A percentile compares a stretch with the other conserved stretches of the same genome.
phyloP scores from a whole-genome alignment of 2,888 invertebrate species.

The Mimachlamys varia region DNA sequence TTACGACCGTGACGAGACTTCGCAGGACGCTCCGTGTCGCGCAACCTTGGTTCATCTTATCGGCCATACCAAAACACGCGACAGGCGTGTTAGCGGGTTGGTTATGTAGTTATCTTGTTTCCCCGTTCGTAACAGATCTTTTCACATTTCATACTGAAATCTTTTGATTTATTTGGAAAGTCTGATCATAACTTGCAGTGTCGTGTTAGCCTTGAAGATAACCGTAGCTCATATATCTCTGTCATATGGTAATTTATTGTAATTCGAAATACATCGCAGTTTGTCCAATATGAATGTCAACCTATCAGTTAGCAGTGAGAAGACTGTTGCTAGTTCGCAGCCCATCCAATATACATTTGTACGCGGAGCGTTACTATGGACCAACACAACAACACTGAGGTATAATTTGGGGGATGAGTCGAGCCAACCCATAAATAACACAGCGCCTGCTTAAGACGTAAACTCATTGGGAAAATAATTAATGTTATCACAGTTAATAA shows the following conservation, averaged over 20 bases:
- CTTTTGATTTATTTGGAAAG: not conserved
- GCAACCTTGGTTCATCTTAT: not conserved
- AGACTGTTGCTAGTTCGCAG: not conserved
- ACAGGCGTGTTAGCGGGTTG: not conserved
- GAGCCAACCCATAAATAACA: not conserved
- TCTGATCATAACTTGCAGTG: not conserved
- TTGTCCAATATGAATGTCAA: not conserved
- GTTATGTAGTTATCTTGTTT: not conserved
- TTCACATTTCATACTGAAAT: not conserved
- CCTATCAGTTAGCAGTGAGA: not conserved
- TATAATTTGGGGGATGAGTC: not conserved
- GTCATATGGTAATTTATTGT: not conserved
- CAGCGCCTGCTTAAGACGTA: not conserved
- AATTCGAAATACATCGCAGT: not conserved
- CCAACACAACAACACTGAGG: not conserved
- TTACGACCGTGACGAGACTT: not conserved
- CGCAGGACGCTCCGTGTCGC: not conserved
- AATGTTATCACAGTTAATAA: not conserved
- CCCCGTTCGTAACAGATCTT: not conserved
- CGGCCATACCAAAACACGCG: not conserved
- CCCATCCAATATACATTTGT: not conserved
- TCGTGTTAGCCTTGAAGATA: not conserved
- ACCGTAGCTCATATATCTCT: not conserved
- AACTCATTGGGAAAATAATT: not conserved
- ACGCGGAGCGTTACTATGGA: not conserved